phyloP scores from a whole-genome alignment of 2,888 invertebrate genomes.

The Salticus scenicus region DNA sequence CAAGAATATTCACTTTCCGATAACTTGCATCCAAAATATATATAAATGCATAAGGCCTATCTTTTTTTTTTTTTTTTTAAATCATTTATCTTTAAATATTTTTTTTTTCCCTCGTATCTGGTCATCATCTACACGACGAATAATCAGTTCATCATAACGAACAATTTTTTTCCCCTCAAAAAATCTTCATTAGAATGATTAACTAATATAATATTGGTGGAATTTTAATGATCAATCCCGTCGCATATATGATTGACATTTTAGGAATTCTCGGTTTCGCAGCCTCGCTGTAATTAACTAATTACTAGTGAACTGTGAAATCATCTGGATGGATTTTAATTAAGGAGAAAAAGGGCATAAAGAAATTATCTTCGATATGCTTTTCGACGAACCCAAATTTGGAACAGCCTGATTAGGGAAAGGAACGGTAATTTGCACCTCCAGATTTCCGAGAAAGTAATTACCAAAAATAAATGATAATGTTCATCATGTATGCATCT shows the following conservation, averaged over 20 bases:
- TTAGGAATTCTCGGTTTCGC: neutral
- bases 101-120: too few species aligned
- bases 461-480: neutral
- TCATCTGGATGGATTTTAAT: neutral
- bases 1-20: too few species aligned
- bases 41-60: too few species aligned
- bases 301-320: conserved; percentile 20
- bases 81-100: too few species aligned
- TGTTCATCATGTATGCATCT: neutral
- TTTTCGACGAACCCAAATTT: neutral
- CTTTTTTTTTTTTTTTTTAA: too few species aligned
- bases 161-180: too few species aligned
- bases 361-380: neutral
- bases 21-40: too few species aligned
- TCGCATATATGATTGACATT: conserved; percentile 5
- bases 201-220: neutral
- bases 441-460: neutral
- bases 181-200: conserved; percentile 34
- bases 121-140: too few species aligned
- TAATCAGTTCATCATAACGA: too few species aligned
- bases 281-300: neutral
- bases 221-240: conserved; percentile 29
- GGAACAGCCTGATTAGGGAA: neutral
- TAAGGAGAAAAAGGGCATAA: neutral
- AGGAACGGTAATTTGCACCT: neutral